Conservation (phyloP, 2,888 invertebrate species). For the Drosophila longiperda region DNA sequence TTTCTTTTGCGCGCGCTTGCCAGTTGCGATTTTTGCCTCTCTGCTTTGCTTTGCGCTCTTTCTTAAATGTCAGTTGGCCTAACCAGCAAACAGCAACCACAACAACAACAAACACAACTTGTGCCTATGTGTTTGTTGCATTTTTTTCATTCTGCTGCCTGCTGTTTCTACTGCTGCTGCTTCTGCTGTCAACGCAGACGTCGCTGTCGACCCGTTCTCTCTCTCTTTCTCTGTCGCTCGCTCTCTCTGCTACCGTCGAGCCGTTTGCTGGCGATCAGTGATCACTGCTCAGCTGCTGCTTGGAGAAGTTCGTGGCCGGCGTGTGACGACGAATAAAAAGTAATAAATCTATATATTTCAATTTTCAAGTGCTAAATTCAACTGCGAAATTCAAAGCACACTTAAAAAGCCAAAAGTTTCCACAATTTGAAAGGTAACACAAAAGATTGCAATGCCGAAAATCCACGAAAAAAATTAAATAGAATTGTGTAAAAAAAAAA, state of each 20-base stretch:
- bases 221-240: conserved; percentile 15
- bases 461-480: conserved; percentile 18
- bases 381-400: conserved; percentile 34
- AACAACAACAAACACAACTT: conserved; percentile 28
- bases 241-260: conserved; percentile 30
- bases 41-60: conserved; percentile 20
- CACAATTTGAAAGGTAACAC: conserved; percentile 41
- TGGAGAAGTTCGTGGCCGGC: conserved; percentile 70
- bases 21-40: conserved; percentile 17
- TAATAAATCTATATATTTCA: conserved; percentile 26
- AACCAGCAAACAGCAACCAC: conserved; percentile 32
- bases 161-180: conserved; percentile 18
- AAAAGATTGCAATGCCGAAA: neutral
- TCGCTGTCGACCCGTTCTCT: conserved; percentile 16
- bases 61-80: conserved; percentile 65
- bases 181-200: conserved; percentile 11
- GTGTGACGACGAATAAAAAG: conserved; percentile 65
- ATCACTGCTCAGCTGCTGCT: conserved; percentile 72
- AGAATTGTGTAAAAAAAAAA: conserved; percentile 42
- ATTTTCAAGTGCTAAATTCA: conserved; percentile 52
- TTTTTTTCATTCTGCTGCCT: conserved; percentile 44
- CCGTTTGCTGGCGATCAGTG: conserved; percentile 46
- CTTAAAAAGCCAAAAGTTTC: conserved; percentile 22
- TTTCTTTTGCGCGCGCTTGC: conserved; percentile 19
- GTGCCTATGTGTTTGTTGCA: conserved; percentile 68